Conservation (phyloP, 2,113 vertebrate genomes). For the Anseranas semipalmata region DNA sequence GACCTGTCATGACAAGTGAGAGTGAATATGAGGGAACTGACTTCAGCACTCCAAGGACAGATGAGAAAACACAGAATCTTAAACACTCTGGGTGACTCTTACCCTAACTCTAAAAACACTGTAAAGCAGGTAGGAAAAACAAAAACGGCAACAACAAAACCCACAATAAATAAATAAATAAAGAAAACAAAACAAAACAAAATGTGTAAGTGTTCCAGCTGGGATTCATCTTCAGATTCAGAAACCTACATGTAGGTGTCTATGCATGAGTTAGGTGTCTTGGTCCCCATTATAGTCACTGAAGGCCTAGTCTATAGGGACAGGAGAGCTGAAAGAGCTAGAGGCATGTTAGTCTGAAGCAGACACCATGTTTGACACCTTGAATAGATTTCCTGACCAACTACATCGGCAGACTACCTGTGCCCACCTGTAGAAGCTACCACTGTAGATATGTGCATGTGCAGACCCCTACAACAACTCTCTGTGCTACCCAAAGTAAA, state of each 20-base stretch:
- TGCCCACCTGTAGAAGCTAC: background rate
- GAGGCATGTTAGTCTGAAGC: background rate
- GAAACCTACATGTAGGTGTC: background rate
- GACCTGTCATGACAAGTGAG: background rate
- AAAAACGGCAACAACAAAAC: background rate
- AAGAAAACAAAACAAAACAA: background rate
- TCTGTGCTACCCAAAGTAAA: background rate
- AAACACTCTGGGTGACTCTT: background rate
- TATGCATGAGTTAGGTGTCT: background rate
- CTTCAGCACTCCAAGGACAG: background rate
- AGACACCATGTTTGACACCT: background rate
- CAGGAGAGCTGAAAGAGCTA: background rate
- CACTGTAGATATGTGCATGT: background rate
- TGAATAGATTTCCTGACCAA: background rate
- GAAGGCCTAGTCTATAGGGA: background rate
- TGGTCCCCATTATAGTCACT: background rate
- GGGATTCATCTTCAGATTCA: background rate
- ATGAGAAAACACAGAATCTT: background rate
- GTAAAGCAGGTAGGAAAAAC: background rate
- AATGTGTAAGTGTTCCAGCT: background rate
- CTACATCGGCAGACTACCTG: fast-evolving
- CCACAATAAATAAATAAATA: too few species aligned
- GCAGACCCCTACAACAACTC: background rate
- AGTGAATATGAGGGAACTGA: background rate
- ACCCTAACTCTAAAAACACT: background rate